Evolutionary conservation across 1,140 invertebrate species (phyloP), one percentile per base, ranked within the genome.

Genomic region (Drosophila takahashii): DNA sequence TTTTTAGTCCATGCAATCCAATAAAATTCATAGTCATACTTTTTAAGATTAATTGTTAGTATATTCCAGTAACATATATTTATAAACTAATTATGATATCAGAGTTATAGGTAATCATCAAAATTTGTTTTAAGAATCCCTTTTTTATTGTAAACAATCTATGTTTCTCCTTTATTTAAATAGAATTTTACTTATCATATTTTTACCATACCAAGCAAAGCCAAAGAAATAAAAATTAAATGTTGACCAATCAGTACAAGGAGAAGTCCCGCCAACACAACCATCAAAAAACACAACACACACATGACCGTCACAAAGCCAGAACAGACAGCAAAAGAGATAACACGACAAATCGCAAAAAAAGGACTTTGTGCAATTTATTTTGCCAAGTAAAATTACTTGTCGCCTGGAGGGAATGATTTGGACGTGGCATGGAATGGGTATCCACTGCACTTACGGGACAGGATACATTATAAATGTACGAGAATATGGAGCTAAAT

Each of bases 301-400:
- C 37, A 54, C 58, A 79, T 44, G 62, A 54, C 47, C 8, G 11
- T 8, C 66, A 59, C 56, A 85, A 72, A 85, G 75, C 39, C 18
- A 53, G 34, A 61, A 32, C 18, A 72, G 53, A 87, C 51, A 81
- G 61, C 64, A 61, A 62, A 67, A 64, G 57, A 56, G 18, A 50
- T 44, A 53, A 29, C 39, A 50, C 32, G 32, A 53, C 44, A 65
- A 57, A 64, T 56, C 54, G 74, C 37, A 81, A 70, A 80, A 36
- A 56, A 67, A 44, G n/a, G 70, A 84, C 71, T 87, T 86, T 90
- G 74, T 90, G 71, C 75, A 91, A 79, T 91, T 91, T 90, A 89
- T 89, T 87, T 91, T 81, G 69, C 80, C 71, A 91, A 85, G 87
- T 79, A 79, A 91, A 89, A 91, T 91, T 67, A 91, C 80, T 77